These are phyloP conservation scores for Pomatorhinus ruficollis DNA, from an alignment of 2,113 vertebrate genomes.

Conservation along the genomic window DNA sequence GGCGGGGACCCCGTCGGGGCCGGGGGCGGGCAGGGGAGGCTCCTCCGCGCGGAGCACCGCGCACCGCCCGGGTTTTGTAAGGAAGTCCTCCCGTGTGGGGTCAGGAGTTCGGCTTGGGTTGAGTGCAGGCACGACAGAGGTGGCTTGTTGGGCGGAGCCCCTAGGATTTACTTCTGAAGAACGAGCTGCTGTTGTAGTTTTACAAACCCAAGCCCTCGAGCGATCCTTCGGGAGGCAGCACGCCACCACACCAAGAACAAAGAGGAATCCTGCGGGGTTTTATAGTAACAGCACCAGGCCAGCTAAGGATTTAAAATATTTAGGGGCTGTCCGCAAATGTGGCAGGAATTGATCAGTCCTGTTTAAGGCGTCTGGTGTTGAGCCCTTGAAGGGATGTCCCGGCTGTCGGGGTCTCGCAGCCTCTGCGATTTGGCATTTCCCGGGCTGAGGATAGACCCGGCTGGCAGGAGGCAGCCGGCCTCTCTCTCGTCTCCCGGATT, in stretches of 20 bases:
- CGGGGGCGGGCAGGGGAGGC: neutral
- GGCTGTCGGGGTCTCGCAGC: rapidly evolving
- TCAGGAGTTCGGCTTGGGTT: rapidly evolving
- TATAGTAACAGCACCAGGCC: rapidly evolving
- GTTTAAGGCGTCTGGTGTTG: neutral
- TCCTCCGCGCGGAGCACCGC: too few species aligned
- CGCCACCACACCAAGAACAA: rapidly evolving
- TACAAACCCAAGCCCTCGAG: neutral
- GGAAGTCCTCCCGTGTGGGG: neutral
- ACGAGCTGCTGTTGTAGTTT: rapidly evolving
- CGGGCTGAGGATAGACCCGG: rapidly evolving
- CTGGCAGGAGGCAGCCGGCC: neutral
- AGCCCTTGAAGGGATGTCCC: neutral
- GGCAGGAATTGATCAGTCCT: neutral
- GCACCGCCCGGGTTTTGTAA: too few species aligned
- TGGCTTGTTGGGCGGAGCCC: rapidly evolving
- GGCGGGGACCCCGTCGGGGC: neutral
- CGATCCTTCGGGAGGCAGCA: rapidly evolving
- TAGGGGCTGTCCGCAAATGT: neutral
- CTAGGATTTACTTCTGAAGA: neutral
- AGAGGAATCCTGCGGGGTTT: rapidly evolving
- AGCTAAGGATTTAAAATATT: too few species aligned
- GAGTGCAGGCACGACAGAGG: rapidly evolving
- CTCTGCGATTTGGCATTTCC: rapidly evolving
- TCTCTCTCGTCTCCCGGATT: rapidly evolving